A percentile compares a stretch with the other conserved stretches of the same genome.
Evolutionary conservation across 2,797 vertebrate genomes (phyloP).

Genomic region (Meda fulgida): DNA sequence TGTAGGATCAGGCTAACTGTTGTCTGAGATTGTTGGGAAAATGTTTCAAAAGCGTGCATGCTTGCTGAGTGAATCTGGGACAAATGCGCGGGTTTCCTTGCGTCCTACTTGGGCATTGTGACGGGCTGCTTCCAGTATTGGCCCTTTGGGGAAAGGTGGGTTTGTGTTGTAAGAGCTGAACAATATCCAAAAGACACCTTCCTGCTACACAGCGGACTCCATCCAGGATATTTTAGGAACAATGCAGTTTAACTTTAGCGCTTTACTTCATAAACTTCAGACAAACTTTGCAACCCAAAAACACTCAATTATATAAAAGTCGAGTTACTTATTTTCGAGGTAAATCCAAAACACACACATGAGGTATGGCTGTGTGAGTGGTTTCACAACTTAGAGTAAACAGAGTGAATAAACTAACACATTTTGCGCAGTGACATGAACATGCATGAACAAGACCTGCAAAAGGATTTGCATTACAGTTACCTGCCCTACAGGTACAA

Average conservation of each 20-base stretch:
- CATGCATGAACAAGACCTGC: conserved; percentile 19
- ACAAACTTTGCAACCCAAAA: not conserved
- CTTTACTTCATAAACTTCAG: not conserved
- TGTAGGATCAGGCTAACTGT: not conserved
- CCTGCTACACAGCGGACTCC: conserved; percentile 65
- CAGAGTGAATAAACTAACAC: conserved; percentile 3
- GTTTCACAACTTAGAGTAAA: not conserved
- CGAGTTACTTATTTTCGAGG: not conserved
- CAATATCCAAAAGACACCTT: conserved; percentile 60
- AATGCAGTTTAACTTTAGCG: conserved; percentile 40
- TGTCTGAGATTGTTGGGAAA: not conserved
- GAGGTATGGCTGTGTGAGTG: not conserved
- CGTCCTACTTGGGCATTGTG: conserved; percentile 49
- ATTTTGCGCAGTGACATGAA: not conserved
- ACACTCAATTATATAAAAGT: not conserved
- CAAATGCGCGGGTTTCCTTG: conserved; percentile 1
- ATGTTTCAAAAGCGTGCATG: conserved; percentile 1
- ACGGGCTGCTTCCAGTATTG: conserved; percentile 62
- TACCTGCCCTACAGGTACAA: conserved; percentile 45
- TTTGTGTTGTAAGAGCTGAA: conserved; percentile 64
- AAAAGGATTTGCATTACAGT: not conserved
- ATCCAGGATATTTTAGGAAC: conserved; percentile 75
- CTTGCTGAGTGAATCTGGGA: conserved; percentile 6
- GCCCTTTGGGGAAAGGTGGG: conserved; percentile 68
- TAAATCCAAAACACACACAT: not conserved